These are phyloP conservation scores for Pemphredon lugubris DNA, from an alignment of 2,888 invertebrate genomes.

Conservation along the genomic window DNA sequence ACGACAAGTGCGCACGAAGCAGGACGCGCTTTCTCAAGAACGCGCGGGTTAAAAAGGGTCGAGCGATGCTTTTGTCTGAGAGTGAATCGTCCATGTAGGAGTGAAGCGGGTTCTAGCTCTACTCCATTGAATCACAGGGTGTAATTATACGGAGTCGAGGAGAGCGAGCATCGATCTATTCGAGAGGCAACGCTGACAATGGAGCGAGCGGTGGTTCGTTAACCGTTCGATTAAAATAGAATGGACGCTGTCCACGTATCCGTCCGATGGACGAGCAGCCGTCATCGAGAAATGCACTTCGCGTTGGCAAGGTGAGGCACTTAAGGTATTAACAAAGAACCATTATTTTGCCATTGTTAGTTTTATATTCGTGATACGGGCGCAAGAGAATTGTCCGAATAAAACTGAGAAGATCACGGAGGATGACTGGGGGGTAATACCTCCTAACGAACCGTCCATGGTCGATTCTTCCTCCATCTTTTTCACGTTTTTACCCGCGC, in stretches of 20 bases:
- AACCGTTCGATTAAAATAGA: slow-evolving; percentile 68
- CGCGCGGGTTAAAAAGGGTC: slow-evolving; percentile 60
- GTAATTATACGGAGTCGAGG: slow-evolving; percentile 61
- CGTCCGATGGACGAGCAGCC: slow-evolving; percentile 33
- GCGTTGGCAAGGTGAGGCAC: slow-evolving; percentile 15
- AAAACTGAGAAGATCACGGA: not conserved
- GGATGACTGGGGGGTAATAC: too few species aligned
- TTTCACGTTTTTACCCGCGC: too few species aligned
- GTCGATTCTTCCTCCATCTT: not conserved
- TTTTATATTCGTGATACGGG: slow-evolving; percentile 14
- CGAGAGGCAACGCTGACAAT: slow-evolving; percentile 56
- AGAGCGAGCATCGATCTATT: slow-evolving; percentile 58
- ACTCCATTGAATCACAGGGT: slow-evolving; percentile 53
- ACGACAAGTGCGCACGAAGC: slow-evolving; percentile 18
- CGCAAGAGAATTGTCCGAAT: not conserved
- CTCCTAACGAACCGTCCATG: not conserved
- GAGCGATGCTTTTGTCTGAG: slow-evolving; percentile 59
- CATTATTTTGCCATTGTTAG: slow-evolving; percentile 38
- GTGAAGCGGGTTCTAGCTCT: slow-evolving; percentile 33
- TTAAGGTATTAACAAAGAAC: slow-evolving; percentile 36
- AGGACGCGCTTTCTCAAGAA: slow-evolving; percentile 34
- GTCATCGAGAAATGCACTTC: slow-evolving; percentile 30
- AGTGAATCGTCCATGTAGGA: slow-evolving; percentile 45
- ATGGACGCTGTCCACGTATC: slow-evolving; percentile 51
- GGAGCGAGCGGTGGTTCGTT: slow-evolving; percentile 65